Percentiles rank a stretch among this genome's conserved stretches.
phyloP scores from a whole-genome alignment of 2,113 vertebrate species.

The Suncus etruscus region DNA sequence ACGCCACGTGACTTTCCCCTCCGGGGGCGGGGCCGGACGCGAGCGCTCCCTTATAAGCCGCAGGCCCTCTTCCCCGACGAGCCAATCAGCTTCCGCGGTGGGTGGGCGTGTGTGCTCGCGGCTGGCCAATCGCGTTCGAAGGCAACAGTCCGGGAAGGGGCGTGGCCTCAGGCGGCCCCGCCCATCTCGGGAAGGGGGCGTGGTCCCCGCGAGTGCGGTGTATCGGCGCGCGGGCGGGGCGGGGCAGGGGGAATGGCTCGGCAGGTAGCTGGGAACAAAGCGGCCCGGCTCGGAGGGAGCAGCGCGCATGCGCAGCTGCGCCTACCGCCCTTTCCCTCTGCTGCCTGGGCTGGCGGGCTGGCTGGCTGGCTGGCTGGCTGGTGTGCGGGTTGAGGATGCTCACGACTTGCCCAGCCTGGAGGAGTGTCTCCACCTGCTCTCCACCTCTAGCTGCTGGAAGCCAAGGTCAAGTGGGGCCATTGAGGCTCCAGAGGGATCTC shows the following conservation, averaged over 20 bases:
- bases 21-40: not conserved
- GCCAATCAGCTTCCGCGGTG: slow-evolving; percentile 65
- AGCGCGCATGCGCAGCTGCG: slow-evolving; percentile 55
- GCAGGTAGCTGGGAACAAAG: slow-evolving; percentile 72
- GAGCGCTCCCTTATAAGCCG: not conserved
- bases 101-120: slow-evolving; percentile 54
- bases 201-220: not conserved
- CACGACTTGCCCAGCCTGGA: fast-evolving
- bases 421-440: not conserved
- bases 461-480: not conserved
- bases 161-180: not conserved
- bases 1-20: slow-evolving; percentile 75
- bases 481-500: not conserved
- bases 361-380: not conserved
- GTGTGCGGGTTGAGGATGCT: not conserved
- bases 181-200: not conserved
- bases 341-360: not conserved
- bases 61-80: not conserved
- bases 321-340: not conserved
- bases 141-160: slow-evolving; percentile 39
- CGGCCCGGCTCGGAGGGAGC: not conserved
- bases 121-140: slow-evolving; percentile 29
- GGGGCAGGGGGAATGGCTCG: slow-evolving; percentile 63
- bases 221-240: not conserved
- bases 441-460: not conserved